phyloP scores from a whole-genome alignment of 2,888 invertebrate species.

The Tipula vernalis region DNA sequence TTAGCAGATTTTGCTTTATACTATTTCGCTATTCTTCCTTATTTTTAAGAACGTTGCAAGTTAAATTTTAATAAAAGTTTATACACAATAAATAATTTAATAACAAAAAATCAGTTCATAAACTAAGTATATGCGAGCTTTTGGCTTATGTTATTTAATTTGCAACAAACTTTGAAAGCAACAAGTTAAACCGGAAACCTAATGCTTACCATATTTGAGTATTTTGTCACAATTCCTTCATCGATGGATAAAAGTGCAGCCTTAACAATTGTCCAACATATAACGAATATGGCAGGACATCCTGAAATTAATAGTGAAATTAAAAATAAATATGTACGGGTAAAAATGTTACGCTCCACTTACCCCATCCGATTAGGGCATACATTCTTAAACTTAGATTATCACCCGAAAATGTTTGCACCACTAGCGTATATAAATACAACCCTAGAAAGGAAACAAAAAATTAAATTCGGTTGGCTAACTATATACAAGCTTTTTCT shows the following conservation, averaged over 20 bases:
- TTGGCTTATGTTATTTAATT: too few species aligned
- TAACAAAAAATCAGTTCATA: too few species aligned
- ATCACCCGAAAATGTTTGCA: slow-evolving; percentile 75
- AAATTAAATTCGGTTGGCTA: background rate
- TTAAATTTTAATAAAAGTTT: too few species aligned
- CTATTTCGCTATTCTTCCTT: too few species aligned
- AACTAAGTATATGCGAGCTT: too few species aligned
- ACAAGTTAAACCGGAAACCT: background rate
- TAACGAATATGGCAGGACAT: slow-evolving; percentile 29
- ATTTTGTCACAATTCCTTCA: background rate
- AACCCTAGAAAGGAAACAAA: slow-evolving; percentile 45
- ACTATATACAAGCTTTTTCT: background rate
- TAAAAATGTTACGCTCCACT: slow-evolving; percentile 32
- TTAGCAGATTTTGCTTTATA: too few species aligned
- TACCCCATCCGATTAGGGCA: slow-evolving; percentile 78
- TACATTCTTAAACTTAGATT: slow-evolving; percentile 74
- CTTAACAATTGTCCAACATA: slow-evolving; percentile 31
- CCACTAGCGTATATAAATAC: slow-evolving; percentile 77
- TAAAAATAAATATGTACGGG: background rate
- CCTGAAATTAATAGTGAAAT: slow-evolving; percentile 21
- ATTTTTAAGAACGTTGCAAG: too few species aligned
- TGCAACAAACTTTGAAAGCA: too few species aligned
- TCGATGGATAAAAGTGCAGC: background rate
- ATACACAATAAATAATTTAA: too few species aligned
- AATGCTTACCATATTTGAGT: background rate